phyloP scores from a whole-genome alignment of 1,140 invertebrate species.

The Aculops lycopersici region DNA sequence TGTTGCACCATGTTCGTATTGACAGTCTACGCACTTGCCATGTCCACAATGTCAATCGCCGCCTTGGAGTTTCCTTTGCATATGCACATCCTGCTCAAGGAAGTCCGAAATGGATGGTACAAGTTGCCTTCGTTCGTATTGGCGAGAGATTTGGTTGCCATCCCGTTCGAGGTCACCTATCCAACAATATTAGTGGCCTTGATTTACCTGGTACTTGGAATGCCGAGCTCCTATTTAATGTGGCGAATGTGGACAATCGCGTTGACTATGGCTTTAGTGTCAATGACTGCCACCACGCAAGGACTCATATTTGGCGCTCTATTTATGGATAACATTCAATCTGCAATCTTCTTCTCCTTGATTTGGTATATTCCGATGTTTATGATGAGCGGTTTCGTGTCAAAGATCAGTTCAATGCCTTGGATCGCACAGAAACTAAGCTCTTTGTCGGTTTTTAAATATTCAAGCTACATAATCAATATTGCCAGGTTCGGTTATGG shows the following conservation, averaged over 20 bases:
- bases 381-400: conserved; percentile 55
- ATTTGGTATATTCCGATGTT: conserved; percentile 57
- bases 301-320: conserved; percentile 58
- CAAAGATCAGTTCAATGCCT: conserved; percentile 68
- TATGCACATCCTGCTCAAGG: conserved; percentile 64
- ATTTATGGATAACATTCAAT: conserved; percentile 6
- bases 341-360: conserved; percentile 57
- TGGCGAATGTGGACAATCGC: conserved; percentile 56
- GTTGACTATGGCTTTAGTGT: conserved; percentile 48
- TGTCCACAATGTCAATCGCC: background rate
- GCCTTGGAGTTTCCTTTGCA: conserved; percentile 23
- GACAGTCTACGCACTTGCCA: background rate
- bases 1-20: background rate
- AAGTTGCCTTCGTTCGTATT: conserved; percentile 79
- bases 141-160: conserved; percentile 67
- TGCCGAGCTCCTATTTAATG: conserved; percentile 30
- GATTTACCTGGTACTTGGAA: conserved; percentile 74
- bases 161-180: conserved; percentile 65
- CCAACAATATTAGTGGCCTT: conserved; percentile 63
- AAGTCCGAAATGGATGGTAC: conserved; percentile 92
- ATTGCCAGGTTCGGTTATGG: conserved; percentile 58
- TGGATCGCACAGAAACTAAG: conserved; percentile 50
- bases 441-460: conserved; percentile 58
- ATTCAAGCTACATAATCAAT: conserved; percentile 63
- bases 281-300: conserved; percentile 60